A percentile compares a stretch with the other conserved stretches of the same genome.
These are phyloP conservation scores for Parasteatoda tepidariorum DNA, from an alignment of 1,140 invertebrate species.

Conservation along the genomic window DNA sequence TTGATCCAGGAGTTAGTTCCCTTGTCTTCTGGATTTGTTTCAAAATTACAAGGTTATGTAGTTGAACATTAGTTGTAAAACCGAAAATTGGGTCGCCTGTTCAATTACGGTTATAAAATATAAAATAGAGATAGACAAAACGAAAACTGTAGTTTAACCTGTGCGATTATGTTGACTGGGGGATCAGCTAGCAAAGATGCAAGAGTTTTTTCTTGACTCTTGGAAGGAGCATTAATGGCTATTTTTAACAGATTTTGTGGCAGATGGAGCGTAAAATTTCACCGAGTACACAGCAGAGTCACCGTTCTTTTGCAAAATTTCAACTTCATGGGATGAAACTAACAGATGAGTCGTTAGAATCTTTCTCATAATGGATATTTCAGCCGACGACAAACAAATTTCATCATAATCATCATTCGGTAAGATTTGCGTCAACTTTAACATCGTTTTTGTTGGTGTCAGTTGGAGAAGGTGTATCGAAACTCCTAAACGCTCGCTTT, in stretches of 20 bases:
- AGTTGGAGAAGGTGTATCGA: too few relatives aligned
- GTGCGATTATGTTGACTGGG: constrained; percentile 97
- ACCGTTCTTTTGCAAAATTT: constrained; percentile 90
- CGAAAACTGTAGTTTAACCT: constrained; percentile 98
- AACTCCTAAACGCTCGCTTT: background rate
- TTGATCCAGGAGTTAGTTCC: too few relatives aligned
- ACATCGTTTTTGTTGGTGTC: too few relatives aligned
- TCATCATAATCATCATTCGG: background rate
- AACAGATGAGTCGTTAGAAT: constrained; percentile 89
- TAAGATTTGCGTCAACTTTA: background rate
- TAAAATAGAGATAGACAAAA: constrained; percentile 86
- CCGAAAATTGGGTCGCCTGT: too few relatives aligned
- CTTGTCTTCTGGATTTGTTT: too few relatives aligned
- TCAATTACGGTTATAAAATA: too few relatives aligned
- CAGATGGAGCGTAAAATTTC: constrained; percentile 92
- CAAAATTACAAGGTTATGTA: too few relatives aligned
- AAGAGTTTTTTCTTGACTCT: constrained; percentile 96
- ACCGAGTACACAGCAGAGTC: constrained; percentile 92
- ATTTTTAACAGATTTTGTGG: constrained; percentile 85
- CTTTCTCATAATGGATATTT: constrained; percentile 88
- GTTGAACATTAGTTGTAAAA: too few relatives aligned
- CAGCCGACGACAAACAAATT: constrained; percentile 71
- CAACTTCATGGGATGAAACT: constrained; percentile 85
- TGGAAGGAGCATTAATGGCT: constrained; percentile 98
- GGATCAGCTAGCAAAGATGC: constrained; percentile 95